Conservation (phyloP, 2,888 invertebrate genomes). For the Anagyrus pseudococci region DNA sequence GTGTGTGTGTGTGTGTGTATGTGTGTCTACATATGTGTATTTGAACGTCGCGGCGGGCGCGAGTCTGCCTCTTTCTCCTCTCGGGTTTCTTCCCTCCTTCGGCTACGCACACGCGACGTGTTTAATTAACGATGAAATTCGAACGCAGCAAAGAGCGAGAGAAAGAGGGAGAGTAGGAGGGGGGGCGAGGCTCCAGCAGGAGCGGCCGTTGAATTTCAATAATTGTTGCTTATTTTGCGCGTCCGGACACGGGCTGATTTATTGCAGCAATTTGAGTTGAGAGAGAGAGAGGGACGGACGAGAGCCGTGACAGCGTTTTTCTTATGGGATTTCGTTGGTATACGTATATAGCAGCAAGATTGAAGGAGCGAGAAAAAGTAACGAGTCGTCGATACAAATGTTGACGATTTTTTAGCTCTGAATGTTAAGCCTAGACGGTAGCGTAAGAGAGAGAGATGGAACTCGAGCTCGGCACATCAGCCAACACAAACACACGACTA, state of each 20-base stretch:
- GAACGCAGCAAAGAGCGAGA: not conserved
- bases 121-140: constrained; percentile 38
- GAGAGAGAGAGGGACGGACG: too few species aligned
- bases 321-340: too few species aligned
- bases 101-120: constrained; percentile 23
- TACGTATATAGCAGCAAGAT: too few species aligned
- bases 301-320: too few species aligned
- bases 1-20: not conserved
- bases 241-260: not conserved
- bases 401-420: too few species aligned
- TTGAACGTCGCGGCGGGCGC: too few species aligned
- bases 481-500: not conserved
- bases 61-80: not conserved
- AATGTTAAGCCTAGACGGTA: too few species aligned
- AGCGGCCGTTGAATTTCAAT: constrained; percentile 28
- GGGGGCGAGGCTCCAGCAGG: not conserved
- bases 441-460: not conserved
- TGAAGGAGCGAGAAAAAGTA: too few species aligned
- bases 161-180: not conserved
- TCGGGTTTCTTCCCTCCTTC: not conserved
- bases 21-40: too few species aligned
- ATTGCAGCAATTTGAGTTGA: too few species aligned
- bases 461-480: not conserved
- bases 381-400: too few species aligned
- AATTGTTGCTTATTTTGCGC: constrained; percentile 33